Evolutionary conservation across 2,888 invertebrate genomes (phyloP), one percentile per base, ranked within the genome.

Genomic region (Ophonus ardosiacus): DNA sequence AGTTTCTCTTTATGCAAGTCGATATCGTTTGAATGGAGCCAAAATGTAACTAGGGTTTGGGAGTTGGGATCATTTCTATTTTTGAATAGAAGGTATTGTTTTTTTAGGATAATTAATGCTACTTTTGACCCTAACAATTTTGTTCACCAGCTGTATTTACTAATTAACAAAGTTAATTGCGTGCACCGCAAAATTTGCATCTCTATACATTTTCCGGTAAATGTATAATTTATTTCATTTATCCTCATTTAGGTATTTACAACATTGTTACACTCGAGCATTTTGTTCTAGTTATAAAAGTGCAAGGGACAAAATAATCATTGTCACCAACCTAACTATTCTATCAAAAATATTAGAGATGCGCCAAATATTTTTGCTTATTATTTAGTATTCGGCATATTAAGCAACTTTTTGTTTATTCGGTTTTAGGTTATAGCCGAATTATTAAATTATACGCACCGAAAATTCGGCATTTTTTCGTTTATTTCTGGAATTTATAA

Each of bases 121-220:
- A 38, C 31, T 65, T 68, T 68, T 3, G 31, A 10, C 24, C 31
- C 31, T n/a, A 68, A 68, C 68, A 68, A 38, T 40, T 68, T 63
- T 38, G 24, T 38, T 31, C 38, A 15, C 38, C 68, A 68, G 38
- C 68, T 24, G 38, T 68, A 68, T 68, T 68, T 68, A 68, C 68
- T 68, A 68, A 68, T 68, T 68, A 31, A 68, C 68, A 68, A 68
- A 68, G 68, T 68, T 68, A 68, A 68, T 68, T 68, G 31, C 38
- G 65, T 7, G 13, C 31, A 65, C 65, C 65, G 13, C 31, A 13
- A 31, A 63, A 65, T 65, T 68, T 68, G 68, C 68, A 68, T 68
- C 68, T 68, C 68, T 65, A 31, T 31, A 68, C 7, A 68, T 31
- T 68, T 68, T 68, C 13, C 13, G 43, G 43, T 51, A 51, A 51